Evolutionary conservation across 2,888 invertebrate genomes (phyloP).

Genomic region (Drosophila neotestacea): DNA sequence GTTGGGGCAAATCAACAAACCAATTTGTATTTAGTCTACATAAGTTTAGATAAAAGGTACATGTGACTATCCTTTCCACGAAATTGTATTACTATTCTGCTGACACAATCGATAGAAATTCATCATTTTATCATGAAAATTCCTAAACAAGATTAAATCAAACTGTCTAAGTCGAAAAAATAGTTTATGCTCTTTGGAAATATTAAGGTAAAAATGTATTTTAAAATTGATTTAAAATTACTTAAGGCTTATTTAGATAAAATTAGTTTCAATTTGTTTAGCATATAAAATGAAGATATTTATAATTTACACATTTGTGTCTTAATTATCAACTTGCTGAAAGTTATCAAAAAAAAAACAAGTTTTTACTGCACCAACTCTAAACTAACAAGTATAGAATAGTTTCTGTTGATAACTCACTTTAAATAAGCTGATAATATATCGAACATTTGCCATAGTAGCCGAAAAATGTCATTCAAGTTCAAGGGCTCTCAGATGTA

Average conservation of each 20-base stretch:
- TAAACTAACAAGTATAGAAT: not conserved
- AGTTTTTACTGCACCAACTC: too few species aligned
- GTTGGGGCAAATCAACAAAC: constrained; percentile 16
- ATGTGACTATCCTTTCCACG: constrained; percentile 2
- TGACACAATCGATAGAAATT: too few species aligned
- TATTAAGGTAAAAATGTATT: too few species aligned
- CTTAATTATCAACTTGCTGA: constrained; percentile 6
- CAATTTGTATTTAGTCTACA: not conserved
- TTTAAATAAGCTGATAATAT: not conserved
- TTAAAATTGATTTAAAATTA: too few species aligned
- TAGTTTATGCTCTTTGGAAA: too few species aligned
- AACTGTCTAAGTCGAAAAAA: too few species aligned
- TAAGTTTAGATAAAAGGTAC: not conserved
- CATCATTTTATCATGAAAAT: too few species aligned
- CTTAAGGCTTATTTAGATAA: too few species aligned
- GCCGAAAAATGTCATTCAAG: not conserved
- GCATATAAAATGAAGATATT: not conserved
- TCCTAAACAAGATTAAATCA: too few species aligned
- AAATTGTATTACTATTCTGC: not conserved
- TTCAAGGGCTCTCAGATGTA: constrained; percentile 2
- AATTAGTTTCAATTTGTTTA: not conserved
- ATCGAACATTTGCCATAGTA: not conserved
- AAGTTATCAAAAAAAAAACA: too few species aligned
- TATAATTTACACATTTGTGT: not conserved
- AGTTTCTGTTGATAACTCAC: not conserved